Percentiles rank a stretch among this genome's conserved stretches.
Evolutionary conservation across 2,888 invertebrate genomes (phyloP).

Genomic region (Yponomeuta cagnagella): DNA sequence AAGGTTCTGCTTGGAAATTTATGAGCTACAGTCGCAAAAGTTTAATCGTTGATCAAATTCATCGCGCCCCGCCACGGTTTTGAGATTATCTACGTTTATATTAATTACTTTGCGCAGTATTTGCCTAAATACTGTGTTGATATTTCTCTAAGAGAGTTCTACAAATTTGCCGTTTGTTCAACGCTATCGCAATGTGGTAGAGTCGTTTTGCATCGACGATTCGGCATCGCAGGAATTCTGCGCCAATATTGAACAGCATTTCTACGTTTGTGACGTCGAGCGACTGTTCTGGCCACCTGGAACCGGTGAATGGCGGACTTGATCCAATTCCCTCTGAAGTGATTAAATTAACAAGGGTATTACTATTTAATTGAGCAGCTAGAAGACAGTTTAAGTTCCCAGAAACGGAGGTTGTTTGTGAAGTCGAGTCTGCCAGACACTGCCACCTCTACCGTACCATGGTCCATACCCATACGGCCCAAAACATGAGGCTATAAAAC

Average conservation of each 20-base stretch:
- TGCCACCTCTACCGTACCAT: no score
- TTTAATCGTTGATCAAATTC: constrained; percentile 54
- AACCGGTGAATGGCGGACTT: background rate
- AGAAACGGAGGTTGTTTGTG: background rate
- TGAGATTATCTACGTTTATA: constrained; percentile 42
- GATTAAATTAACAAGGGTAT: background rate
- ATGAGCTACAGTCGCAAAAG: constrained; percentile 52
- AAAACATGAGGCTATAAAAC: background rate
- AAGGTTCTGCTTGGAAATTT: constrained; percentile 42
- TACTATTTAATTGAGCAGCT: background rate
- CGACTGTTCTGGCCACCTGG: background rate
- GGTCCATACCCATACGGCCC: no score
- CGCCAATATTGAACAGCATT: background rate
- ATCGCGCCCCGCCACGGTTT: constrained; percentile 29
- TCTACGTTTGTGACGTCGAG: background rate
- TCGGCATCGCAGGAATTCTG: background rate
- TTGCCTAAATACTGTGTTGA: constrained; percentile 29
- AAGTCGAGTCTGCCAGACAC: background rate
- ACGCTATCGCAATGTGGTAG: background rate
- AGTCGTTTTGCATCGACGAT: background rate
- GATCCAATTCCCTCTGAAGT: background rate
- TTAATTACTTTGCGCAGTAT: constrained; percentile 37
- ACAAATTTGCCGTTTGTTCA: background rate
- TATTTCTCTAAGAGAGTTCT: background rate
- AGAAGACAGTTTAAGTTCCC: background rate